Evolutionary conservation across 2,113 vertebrate species (phyloP).

Genomic region (Cryptomyrus ogoouensis): DNA sequence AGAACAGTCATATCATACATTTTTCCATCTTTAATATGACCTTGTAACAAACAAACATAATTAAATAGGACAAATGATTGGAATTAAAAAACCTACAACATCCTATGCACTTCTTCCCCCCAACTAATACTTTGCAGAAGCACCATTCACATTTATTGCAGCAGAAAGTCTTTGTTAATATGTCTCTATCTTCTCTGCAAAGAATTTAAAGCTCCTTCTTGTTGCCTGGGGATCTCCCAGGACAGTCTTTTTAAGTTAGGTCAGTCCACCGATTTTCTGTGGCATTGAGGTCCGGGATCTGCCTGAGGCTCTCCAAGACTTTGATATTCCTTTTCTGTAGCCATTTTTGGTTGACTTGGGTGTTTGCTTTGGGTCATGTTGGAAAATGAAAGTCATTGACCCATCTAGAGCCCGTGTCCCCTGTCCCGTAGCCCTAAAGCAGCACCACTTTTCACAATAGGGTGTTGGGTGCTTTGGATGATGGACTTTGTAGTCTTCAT

Average conservation of each 20-base stretch:
- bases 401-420: background rate
- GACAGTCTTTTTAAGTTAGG: conserved; percentile 12
- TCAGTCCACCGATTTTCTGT: conserved; percentile 16
- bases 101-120: background rate
- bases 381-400: background rate
- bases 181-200: background rate
- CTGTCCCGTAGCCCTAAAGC: background rate
- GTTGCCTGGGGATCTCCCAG: conserved; percentile 17
- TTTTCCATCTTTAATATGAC: background rate
- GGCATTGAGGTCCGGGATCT: background rate
- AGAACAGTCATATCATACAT: background rate
- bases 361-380: background rate
- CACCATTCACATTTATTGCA: background rate
- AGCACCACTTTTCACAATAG: background rate
- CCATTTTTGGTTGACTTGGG: background rate
- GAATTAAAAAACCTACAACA: background rate
- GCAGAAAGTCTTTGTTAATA: background rate
- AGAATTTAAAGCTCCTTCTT: background rate
- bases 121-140: background rate
- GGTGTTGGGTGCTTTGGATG: background rate
- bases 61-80: background rate
- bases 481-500: background rate
- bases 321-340: background rate
- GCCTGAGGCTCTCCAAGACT: background rate
- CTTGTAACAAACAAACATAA: background rate